phyloP scores from a whole-genome alignment of 2,797 vertebrate genomes.

The Anas acuta region DNA sequence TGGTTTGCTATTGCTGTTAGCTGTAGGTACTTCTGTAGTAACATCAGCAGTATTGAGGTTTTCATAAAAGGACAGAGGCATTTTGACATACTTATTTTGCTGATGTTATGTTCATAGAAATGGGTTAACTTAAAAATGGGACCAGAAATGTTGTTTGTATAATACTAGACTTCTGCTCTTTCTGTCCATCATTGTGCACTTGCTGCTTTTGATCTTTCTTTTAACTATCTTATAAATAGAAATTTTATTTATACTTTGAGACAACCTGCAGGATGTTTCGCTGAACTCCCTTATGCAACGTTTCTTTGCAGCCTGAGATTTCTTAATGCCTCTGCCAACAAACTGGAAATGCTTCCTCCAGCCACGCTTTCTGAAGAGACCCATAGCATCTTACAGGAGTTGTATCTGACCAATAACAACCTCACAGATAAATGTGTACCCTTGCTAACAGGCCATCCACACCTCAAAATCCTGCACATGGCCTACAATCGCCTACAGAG shows the following conservation, averaged over 20 bases:
- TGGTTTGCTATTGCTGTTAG: neutral
- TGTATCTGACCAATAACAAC: slow-evolving; percentile 95
- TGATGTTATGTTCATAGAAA: neutral
- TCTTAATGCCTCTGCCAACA: slow-evolving; percentile 95
- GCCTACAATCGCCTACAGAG: slow-evolving; percentile 95
- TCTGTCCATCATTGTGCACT: neutral
- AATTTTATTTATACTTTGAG: neutral
- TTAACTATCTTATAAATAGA: neutral
- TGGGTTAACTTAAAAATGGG: neutral
- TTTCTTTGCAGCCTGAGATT: slow-evolving; percentile 86
- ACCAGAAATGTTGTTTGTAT: neutral
- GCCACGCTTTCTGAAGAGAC: slow-evolving; percentile 94
- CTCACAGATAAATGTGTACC: slow-evolving; percentile 96
- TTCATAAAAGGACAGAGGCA: neutral
- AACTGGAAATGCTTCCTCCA: slow-evolving; percentile 92
- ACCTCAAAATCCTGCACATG: slow-evolving; percentile 93
- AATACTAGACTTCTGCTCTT: neutral
- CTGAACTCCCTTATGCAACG: neutral
- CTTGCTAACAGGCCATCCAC: slow-evolving; percentile 91
- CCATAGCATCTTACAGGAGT: slow-evolving; percentile 91
- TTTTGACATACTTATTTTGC: rapidly evolving
- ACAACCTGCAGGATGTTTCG: neutral
- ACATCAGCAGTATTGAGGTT: neutral
- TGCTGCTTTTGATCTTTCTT: neutral
- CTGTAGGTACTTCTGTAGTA: neutral